A percentile compares a stretch with the other conserved stretches of the same genome.
phyloP scores from a whole-genome alignment of 2,113 vertebrate species.

The Marmota monax region DNA sequence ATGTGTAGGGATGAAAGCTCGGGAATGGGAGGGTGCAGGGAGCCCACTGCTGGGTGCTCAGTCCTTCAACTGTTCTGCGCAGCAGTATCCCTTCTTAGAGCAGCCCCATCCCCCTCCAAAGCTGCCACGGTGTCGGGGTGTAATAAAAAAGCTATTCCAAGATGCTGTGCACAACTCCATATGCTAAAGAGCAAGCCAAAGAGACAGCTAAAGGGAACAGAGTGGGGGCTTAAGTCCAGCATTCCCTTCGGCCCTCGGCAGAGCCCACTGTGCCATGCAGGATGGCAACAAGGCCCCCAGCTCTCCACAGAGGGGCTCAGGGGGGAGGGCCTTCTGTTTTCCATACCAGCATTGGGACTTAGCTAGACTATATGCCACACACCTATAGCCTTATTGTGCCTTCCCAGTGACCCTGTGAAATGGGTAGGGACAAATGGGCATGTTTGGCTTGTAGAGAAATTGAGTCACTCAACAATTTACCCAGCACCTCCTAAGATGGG shows the following conservation, averaged over 20 bases:
- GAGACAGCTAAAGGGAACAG: background rate
- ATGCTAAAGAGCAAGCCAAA: background rate
- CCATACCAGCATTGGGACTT: rapidly evolving
- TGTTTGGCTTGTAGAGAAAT: background rate
- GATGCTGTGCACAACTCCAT: background rate
- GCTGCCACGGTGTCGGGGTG: rapidly evolving
- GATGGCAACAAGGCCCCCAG: background rate
- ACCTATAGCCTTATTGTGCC: background rate
- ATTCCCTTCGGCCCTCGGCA: no score
- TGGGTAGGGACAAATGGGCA: background rate
- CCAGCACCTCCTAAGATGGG: background rate
- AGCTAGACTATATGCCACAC: rapidly evolving
- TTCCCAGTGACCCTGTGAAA: background rate
- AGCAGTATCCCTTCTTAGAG: background rate
- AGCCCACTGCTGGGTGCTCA: background rate
- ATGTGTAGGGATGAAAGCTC: background rate
- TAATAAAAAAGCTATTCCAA: background rate
- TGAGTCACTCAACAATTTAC: background rate
- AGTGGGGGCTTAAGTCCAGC: rapidly evolving
- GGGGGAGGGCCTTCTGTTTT: rapidly evolving
- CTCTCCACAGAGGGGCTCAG: no score
- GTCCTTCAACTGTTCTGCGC: background rate
- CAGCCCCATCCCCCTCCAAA: background rate
- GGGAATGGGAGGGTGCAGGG: background rate
- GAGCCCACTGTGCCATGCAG: rapidly evolving